Conservation (phyloP, 2,797 vertebrate species). For the Pterois miles region DNA sequence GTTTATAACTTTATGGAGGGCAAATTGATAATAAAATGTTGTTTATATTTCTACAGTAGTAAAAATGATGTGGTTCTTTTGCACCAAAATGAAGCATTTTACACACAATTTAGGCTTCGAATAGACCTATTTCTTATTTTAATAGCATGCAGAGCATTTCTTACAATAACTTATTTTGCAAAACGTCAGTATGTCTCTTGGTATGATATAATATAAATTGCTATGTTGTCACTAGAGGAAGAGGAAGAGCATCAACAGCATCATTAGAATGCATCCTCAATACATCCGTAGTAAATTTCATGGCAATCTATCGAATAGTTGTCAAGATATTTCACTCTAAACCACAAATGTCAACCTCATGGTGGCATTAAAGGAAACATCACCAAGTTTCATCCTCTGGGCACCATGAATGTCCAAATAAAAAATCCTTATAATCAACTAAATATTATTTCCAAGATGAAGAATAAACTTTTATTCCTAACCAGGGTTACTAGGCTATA, state of each 20-base stretch:
- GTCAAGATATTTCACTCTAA: neutral
- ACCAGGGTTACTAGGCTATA: too few relatives aligned
- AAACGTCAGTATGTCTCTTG: neutral
- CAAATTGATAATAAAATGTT: slow-evolving; percentile 38
- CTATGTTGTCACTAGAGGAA: neutral
- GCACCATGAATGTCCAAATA: neutral
- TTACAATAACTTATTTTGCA: neutral
- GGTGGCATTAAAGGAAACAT: neutral
- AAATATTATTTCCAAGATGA: too few relatives aligned
- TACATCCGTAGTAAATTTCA: neutral
- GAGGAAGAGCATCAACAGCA: neutral
- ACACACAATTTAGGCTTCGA: neutral
- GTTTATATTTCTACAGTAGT: slow-evolving; percentile 24
- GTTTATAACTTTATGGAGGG: slow-evolving; percentile 38
- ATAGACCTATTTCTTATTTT: neutral
- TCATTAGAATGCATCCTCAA: neutral
- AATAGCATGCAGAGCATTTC: neutral
- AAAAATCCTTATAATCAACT: neutral
- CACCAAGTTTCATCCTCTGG: neutral
- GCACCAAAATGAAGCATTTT: neutral
- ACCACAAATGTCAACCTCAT: neutral
- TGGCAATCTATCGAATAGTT: neutral
- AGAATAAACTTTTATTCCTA: too few relatives aligned
- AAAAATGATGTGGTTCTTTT: neutral
- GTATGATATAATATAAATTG: neutral